phyloP scores from a whole-genome alignment of 2,797 vertebrate species.

The Acridotheres tristis region DNA sequence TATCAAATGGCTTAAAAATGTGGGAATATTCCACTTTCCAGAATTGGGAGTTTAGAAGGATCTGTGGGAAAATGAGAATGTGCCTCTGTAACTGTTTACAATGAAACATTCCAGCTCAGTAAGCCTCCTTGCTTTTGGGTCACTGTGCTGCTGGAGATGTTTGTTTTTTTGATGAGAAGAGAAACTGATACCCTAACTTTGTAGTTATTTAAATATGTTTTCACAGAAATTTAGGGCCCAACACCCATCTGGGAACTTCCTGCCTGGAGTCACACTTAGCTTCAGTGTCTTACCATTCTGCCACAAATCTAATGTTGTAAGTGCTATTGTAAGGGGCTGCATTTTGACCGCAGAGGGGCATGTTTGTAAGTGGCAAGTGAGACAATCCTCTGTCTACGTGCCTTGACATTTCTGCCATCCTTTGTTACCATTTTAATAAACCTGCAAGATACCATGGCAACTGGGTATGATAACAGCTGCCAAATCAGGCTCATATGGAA shows the following conservation, averaged over 20 bases:
- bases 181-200: not conserved
- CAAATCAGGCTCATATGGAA: not conserved
- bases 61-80: not conserved
- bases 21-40: not conserved
- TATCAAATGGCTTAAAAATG: not conserved
- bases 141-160: not conserved
- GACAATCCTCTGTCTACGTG: not conserved
- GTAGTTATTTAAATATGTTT: not conserved
- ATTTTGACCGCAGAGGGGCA: not conserved
- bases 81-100: not conserved
- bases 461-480: conserved; percentile 9
- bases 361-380: not conserved
- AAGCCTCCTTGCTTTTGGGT: not conserved
- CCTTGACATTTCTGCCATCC: not conserved
- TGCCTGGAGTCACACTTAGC: not conserved
- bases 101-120: not conserved
- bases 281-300: not conserved
- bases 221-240: not conserved
- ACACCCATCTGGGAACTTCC: not conserved
- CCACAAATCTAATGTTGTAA: not conserved
- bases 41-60: not conserved
- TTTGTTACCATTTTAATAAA: conserved; percentile 37
- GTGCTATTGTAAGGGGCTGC: not conserved
- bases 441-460: conserved; percentile 19
- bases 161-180: not conserved